A percentile compares a stretch with the other conserved stretches of the same genome.
Evolutionary conservation across 2,113 vertebrate species (phyloP).

Genomic region (Pluvialis apricaria): DNA sequence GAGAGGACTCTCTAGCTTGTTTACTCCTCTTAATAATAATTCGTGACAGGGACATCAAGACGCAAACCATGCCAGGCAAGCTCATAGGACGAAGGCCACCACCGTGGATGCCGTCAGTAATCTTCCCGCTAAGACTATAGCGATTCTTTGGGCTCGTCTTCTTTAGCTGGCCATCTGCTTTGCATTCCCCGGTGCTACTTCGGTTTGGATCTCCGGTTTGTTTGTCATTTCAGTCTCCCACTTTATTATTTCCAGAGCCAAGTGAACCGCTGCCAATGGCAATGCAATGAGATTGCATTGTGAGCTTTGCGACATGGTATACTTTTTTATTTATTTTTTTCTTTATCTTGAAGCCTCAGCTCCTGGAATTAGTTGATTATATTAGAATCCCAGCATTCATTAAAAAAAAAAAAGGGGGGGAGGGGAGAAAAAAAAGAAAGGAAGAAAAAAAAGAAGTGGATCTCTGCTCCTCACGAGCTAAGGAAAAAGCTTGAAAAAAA

Average conservation of each 20-base stretch:
- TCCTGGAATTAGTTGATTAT: slow-evolving; percentile 53
- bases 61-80: not conserved
- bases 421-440: rapidly evolving
- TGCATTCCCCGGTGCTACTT: slow-evolving; percentile 53
- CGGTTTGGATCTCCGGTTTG: slow-evolving; percentile 47
- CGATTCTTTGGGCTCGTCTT: slow-evolving; percentile 16
- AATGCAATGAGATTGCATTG: slow-evolving; percentile 64
- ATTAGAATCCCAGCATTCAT: slow-evolving; percentile 29
- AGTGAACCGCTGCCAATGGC: slow-evolving; percentile 48
- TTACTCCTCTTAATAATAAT: not conserved
- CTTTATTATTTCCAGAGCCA: slow-evolving; percentile 66
- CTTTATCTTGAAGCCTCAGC: slow-evolving; percentile 51
- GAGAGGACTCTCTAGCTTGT: not conserved
- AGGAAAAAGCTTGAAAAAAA: not conserved
- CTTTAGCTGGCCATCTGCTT: slow-evolving; percentile 50
- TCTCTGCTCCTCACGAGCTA: not conserved
- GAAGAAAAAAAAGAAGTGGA: not conserved
- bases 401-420: not conserved
- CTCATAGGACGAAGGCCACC: not conserved
- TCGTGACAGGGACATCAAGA: not conserved
- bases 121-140: not conserved
- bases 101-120: not conserved
- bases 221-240: slow-evolving; percentile 57
- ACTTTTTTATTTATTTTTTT: slow-evolving; percentile 8
- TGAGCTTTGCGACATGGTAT: slow-evolving; percentile 47